Evolutionary conservation across 2,113 vertebrate genomes (phyloP).

Genomic region (Gadus chalcogrammus): DNA sequence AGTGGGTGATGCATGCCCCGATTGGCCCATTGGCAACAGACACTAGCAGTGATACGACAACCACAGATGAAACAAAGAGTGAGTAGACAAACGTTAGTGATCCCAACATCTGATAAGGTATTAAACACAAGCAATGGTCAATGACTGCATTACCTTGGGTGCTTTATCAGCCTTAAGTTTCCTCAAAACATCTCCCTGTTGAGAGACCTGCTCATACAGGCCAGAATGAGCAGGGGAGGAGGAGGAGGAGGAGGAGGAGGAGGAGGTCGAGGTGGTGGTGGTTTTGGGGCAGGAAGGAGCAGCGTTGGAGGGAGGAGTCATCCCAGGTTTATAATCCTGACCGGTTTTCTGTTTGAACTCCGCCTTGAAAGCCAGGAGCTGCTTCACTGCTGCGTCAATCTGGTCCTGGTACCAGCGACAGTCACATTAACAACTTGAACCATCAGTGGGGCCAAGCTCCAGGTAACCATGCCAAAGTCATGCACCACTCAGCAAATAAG

Average conservation of each 20-base stretch:
- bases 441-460: slow-evolving; percentile 2
- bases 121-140: not conserved
- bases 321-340: slow-evolving; percentile 82
- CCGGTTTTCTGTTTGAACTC: slow-evolving; percentile 81
- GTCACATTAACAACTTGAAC: slow-evolving; percentile 9
- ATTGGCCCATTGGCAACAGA: too few relatives aligned
- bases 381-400: slow-evolving; percentile 77
- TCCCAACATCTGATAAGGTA: too few relatives aligned
- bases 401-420: slow-evolving; percentile 69
- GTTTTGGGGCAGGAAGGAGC: slow-evolving; percentile 17
- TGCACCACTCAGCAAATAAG: too few relatives aligned
- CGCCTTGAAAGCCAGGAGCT: slow-evolving; percentile 78
- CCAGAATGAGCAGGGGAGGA: slow-evolving; percentile 19
- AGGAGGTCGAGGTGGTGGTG: not conserved
- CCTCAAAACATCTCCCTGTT: slow-evolving; percentile 81
- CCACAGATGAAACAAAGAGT: too few relatives aligned
- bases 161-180: slow-evolving; percentile 81
- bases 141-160: slow-evolving; percentile 60
- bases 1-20: too few relatives aligned
- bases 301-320: slow-evolving; percentile 48
- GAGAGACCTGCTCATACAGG: slow-evolving; percentile 70
- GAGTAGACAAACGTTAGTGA: too few relatives aligned
- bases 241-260: not conserved
- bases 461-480: not conserved
- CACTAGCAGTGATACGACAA: too few relatives aligned